A percentile compares a stretch with the other conserved stretches of the same genome.
Evolutionary conservation across 2,888 invertebrate species (phyloP).

Genomic region (Myathropa florea): DNA sequence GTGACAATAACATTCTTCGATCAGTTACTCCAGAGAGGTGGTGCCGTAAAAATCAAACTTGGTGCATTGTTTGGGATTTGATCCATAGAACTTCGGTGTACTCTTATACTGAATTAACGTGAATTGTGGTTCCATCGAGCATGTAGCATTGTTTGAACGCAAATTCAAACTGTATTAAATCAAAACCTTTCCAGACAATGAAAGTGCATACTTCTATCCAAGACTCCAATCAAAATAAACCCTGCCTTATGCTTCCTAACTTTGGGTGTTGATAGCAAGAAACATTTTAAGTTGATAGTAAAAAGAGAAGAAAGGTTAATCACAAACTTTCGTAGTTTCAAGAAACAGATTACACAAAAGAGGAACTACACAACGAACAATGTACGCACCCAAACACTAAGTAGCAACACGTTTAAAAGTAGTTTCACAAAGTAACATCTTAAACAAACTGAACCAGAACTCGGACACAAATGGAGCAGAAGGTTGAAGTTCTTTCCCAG

Average conservation of each 20-base stretch:
- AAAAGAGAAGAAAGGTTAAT: neutral
- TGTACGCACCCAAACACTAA: neutral
- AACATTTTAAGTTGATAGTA: neutral
- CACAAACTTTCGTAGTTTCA: neutral
- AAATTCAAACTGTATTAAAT: neutral
- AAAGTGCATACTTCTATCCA: neutral
- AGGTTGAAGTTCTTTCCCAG: neutral
- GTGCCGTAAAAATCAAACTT: too few relatives aligned
- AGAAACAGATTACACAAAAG: neutral
- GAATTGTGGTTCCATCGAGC: too few relatives aligned
- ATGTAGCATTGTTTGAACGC: neutral
- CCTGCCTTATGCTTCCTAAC: neutral
- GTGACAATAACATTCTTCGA: too few relatives aligned
- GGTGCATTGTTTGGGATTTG: too few relatives aligned
- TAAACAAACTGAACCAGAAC: neutral
- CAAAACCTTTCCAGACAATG: neutral
- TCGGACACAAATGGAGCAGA: neutral
- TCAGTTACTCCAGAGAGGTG: too few relatives aligned
- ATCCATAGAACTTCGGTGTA: too few relatives aligned
- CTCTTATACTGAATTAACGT: neutral
- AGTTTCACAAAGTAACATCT: neutral
- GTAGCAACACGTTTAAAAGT: neutral
- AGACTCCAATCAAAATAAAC: neutral
- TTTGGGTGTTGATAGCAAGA: neutral
- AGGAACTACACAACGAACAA: neutral